Base-by-base conservation (phyloP, 2,797 vertebrate genomes). In the Denticeps clupeoides region DNA sequence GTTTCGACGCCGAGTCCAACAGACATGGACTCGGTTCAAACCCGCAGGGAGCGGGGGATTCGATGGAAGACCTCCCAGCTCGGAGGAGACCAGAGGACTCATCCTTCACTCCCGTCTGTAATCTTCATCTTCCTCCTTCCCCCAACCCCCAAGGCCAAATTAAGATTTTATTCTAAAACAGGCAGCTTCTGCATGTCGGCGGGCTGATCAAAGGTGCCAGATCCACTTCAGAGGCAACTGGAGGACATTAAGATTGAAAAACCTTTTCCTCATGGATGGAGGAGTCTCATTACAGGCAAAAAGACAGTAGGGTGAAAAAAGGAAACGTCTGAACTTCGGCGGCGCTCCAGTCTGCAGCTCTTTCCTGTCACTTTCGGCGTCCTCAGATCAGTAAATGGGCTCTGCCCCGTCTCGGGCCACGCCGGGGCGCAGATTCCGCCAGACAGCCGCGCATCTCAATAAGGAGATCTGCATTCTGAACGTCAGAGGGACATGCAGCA, bases 201-300 rank as follows among this genome's bases (percentile, higher is more conserved):
- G 48, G 75, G 75, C 63, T 82, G 80, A 84, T 84, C 82, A 84
- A 84, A 84, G 80, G 78, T 82, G 72, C 65, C 68, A 19, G 16
- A 44, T 58, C 74, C 78, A 68, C 74, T 78, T 82, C 81, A 80
- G 80, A 75, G 77, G 75, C 79, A 81, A 81, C 69, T 69, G 69
- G 75, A 75, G 77, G 76, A 82, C 79, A 84, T 84, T 84, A 84
- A 84, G 80, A 84, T 81, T 83, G 79, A 82, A 82, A 82, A 81
- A 83, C 80, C 79, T 81, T 84, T n/a, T n/a, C n/a, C 82, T 79
- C 78, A 74, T 69, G 69, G 66, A 78, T 77, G 71, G 71, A 62
- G 62, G 73, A 68, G 62, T 78, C 78, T 80, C 79, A 81, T 84
- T 82, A 82, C 77, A 21, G 28, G n/a, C n/a, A 38, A 31, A 5